Evolutionary conservation across 2,888 invertebrate genomes (phyloP), one percentile per base, ranked within the genome.

Genomic region (Drosophila infuscata): DNA sequence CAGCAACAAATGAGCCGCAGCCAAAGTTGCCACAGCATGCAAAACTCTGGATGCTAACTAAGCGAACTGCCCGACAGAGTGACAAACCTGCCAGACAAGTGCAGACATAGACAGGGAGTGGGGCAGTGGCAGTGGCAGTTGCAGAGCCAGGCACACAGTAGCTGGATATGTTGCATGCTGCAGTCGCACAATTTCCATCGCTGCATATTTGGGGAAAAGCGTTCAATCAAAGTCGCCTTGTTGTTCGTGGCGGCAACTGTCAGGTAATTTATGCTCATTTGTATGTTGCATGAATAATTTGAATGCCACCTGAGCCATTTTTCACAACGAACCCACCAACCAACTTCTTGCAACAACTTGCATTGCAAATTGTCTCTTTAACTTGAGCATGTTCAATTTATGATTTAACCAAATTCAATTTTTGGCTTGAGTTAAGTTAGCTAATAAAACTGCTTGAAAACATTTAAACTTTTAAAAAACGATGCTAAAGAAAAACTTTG

Each of bases 231-330:
- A 90, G 90, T 90, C 83, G 83, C 57, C 29, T 56, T 48, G 64
- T 73, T 75, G 66, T 17, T 54, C 54, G 54, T 3, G 76, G 78
- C 76, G 81, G 83, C 83, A 86, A 86, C 85, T 80, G 77, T 83
- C 83, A 73, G 84, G 84, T 89, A 86, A 86, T 88, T 88, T 85
- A 85, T 90, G 90, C 90, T 90, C 86, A 86, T 88, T 90, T 86
- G 88, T 89, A 70, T 75, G 82, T 41, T 77, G 79, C 84, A 89
- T 85, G 84, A 89, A 89, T 89, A 85, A 85, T 85, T 85, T 85
- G 90, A 89, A 74, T 85, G 81, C 73, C 81, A 80, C 81, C 69
- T 54, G 63, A 68, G 65, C 81, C 8, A 35, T 49, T 49, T 75
- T 81, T 87, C 70, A 25, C 25, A 78, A 78, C 70, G 48, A 59